Evolutionary conservation across 2,113 vertebrate genomes (phyloP).

Genomic region (Odocoileus virginianus): DNA sequence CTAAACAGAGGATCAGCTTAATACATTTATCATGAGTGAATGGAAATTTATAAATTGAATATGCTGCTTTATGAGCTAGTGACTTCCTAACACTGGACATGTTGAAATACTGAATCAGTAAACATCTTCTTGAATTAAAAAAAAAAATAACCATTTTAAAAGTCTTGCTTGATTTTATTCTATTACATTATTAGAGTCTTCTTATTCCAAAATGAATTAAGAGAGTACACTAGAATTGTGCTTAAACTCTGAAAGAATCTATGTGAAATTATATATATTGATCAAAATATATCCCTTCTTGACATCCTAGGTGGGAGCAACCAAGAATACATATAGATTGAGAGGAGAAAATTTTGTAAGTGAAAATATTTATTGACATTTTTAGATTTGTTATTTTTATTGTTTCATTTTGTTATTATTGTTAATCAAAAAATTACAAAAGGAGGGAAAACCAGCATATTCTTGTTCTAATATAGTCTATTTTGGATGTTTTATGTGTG

Average conservation of each 20-base stretch:
- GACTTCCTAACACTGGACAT: background rate
- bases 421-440: background rate
- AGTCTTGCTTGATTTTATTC: background rate
- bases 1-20: background rate
- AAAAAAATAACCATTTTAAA: background rate
- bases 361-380: background rate
- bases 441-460: background rate
- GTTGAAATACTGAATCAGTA: background rate
- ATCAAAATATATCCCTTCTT: background rate
- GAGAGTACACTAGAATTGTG: background rate
- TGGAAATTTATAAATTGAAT: background rate
- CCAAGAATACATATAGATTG: background rate
- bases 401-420: slow-evolving; percentile 10
- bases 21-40: background rate
- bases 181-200: background rate
- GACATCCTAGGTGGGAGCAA: background rate
- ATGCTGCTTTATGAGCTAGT: background rate
- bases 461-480: background rate
- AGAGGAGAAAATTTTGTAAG: background rate
- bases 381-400: background rate
- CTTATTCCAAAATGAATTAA: background rate
- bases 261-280: background rate
- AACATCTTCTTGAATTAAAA: background rate
- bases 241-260: background rate
- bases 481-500: background rate